Base-by-base conservation (phyloP, 2,888 invertebrate species). In the Synergus umbraculus region DNA sequence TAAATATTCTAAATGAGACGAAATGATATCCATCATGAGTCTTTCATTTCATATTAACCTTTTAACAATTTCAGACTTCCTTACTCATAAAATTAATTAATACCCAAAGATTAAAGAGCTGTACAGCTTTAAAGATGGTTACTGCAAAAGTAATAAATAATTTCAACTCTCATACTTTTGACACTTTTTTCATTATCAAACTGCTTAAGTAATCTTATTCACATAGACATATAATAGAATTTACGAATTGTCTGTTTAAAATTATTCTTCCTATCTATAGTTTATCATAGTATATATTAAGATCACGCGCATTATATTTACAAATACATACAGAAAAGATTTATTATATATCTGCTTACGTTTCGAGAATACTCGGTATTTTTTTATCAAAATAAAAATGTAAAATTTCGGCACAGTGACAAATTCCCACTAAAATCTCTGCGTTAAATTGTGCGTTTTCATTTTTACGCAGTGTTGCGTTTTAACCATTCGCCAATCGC, bases 401-500 rank as follows among this genome's bases (percentile, higher is more conserved):
- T 73, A 69, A 79, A 76, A 64, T 58, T 58, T 44, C n/a, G 22
- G 46, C 64, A 46, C 63, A 54, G 15, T 69, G 69, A 69, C 46
- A 13, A 22, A 69, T 67, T 67, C 5, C 5, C 1, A 9, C n/a
- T 44, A 0, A 4, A 9, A 66, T 18, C n/a, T n/a, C 4, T 10
- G 7, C 3, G 10, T 18, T 15, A 13, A 15, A 13, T 49, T 15
- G 5, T 5, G 15, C 5, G 49, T 60, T 22, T 2, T 12, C 7
- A 67, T 5, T 41, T 44, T 77, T 65, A 67, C 58, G 67, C 76
- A 44, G 63, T 37, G 43, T 78, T 43, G 54, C 66, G 46, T 15
- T 86, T 84, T 12, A 98, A 92, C 98, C 98, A 98, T 49, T 94
- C 92, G 4, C 95, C 94, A 81, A 98, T 96, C 2, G 94, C 94